Evolutionary conservation across 1,140 invertebrate genomes (phyloP), one percentile per base, ranked within the genome.

Genomic region (Megalonaias nervosa): DNA sequence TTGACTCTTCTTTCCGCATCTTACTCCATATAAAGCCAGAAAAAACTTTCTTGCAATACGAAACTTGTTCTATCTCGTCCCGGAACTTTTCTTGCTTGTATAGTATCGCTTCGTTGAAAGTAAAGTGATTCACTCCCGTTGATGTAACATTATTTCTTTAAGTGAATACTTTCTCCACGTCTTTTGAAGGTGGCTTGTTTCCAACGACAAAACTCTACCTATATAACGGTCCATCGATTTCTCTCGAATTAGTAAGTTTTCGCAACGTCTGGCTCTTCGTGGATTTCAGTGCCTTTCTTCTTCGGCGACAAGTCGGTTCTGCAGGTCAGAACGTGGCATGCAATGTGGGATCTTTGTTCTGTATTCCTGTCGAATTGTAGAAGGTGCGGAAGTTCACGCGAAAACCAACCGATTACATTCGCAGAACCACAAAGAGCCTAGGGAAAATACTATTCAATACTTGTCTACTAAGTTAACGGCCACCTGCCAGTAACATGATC

Each of bases 331-430:
- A 26, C 26, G 26, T 26, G 26, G 1, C 26, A 26, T 26, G 26
- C 2, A 2, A 26, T 26, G 26, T 26, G 2, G 26, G 26, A 2
- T 26, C 26, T 26, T 26, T 26, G 26, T 26, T 26, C 26, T 26
- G 26, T 26, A 26, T 26, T 26, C 26, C 17, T 92, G 74, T 82
- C 93, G 91, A 79, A 93, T 93, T 19, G 90, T 86, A 21, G 88
- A 80, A 19, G 88, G 87, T 38, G 89, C 86, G 81, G 91, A 92
- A 23, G 71, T 75, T 26, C 92, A 77, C 57, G 92, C 92, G 80
- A 92, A 92, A 23, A 89, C 88, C 86, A 79, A 14, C 62, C 70
- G 12, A 19, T 71, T 75, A 17, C 60, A 80, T 64, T 81, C 71
- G 61, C 60, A 82, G 31, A 82, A 58, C 23, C 75, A 68, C 1